Conservation (phyloP, 1,140 invertebrate genomes). For the Tetramorium simillimum region DNA sequence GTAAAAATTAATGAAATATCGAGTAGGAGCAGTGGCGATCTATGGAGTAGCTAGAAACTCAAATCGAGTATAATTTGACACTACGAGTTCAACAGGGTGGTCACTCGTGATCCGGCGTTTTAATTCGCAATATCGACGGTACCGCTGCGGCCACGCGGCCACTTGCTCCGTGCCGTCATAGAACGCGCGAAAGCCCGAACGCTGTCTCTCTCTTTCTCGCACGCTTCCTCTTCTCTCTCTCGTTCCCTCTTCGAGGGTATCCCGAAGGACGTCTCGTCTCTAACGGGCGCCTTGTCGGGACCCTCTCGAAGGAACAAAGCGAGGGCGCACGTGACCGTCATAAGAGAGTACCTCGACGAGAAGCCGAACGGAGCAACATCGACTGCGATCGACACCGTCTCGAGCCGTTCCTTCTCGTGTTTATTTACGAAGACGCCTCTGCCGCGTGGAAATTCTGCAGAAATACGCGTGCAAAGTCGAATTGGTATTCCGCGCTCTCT, state of each 20-base stretch:
- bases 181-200: neutral
- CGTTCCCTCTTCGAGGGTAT: neutral
- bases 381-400: constrained; percentile 30
- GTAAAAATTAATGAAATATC: too few relatives aligned
- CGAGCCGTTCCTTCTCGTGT: neutral
- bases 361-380: constrained; percentile 28
- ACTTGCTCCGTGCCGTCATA: neutral
- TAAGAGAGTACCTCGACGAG: constrained; percentile 18
- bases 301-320: constrained; percentile 37
- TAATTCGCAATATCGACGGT: constrained; percentile 42
- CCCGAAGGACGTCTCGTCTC: constrained; percentile 7
- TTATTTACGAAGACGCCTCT: constrained; percentile 36
- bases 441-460: constrained; percentile 5
- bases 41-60: too few relatives aligned
- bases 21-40: too few relatives aligned
- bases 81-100: too few relatives aligned
- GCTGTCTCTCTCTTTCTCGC: neutral
- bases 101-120: constrained; percentile 22
- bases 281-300: neutral
- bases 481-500: neutral
- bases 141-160: neutral
- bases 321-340: constrained; percentile 44
- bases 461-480: constrained; percentile 8
- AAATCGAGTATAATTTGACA: too few relatives aligned
- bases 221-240: too few relatives aligned